Evolutionary conservation across 1,140 invertebrate genomes (phyloP).

Genomic region (Schmidtea mediterranea): DNA sequence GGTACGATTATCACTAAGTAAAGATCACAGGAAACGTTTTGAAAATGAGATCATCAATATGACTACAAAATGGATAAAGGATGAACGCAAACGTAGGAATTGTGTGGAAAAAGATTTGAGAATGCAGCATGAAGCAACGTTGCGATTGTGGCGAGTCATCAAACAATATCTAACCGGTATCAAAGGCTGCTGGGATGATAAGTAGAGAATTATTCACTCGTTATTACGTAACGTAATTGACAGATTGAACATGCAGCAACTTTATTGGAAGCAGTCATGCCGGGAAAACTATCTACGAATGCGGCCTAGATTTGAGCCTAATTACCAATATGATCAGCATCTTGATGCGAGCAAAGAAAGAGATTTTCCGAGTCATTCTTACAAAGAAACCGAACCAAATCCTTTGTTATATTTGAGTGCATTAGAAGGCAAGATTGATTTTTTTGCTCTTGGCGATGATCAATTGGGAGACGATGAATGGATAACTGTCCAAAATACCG

Average conservation of each 20-base stretch:
- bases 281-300: conserved; percentile 38
- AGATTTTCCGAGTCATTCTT: conserved; percentile 17
- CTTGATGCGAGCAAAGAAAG: conserved; percentile 35
- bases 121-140: conserved; percentile 28
- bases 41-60: conserved; percentile 29
- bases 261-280: conserved; percentile 33
- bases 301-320: conserved; percentile 35
- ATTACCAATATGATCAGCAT: conserved; percentile 33
- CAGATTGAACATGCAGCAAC: not conserved
- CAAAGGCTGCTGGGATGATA: conserved; percentile 35
- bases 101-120: conserved; percentile 27
- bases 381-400: not conserved
- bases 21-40: not conserved
- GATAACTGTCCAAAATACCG: conserved; percentile 3
- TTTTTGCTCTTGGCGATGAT: conserved; percentile 17
- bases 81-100: conserved; percentile 31
- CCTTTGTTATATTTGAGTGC: not conserved
- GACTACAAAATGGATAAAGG: conserved; percentile 28
- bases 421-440: not conserved
- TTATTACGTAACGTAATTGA: not conserved
- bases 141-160: conserved; percentile 31
- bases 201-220: conserved; percentile 17
- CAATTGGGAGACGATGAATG: conserved; percentile 22
- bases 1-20: conserved; percentile 13
- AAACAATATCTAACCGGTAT: conserved; percentile 32